phyloP scores from a whole-genome alignment of 2,113 vertebrate species.

The Rhinoptilus africanus region DNA sequence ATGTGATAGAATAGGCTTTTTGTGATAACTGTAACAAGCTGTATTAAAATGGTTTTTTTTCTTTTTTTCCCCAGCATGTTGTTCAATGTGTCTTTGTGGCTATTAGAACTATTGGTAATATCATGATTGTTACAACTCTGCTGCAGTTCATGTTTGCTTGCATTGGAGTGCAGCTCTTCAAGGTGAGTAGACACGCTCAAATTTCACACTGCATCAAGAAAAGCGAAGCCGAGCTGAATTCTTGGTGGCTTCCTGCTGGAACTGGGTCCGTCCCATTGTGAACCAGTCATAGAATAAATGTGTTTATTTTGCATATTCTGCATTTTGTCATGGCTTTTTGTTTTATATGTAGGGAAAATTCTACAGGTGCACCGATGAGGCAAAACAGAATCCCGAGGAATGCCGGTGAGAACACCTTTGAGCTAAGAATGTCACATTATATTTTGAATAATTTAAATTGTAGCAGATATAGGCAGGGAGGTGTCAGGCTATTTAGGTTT shows the following conservation, averaged over 20 bases:
- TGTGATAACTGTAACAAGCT: background rate
- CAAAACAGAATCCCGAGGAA: conserved; percentile 88
- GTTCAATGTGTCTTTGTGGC: conserved; percentile 99
- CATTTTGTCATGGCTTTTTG: conserved; percentile 29
- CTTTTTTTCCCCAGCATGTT: conserved; percentile 82
- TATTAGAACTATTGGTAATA: conserved; percentile 97
- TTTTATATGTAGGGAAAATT: conserved; percentile 88
- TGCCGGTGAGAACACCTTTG: conserved; percentile 83
- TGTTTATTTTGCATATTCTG: background rate
- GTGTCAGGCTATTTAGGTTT: background rate
- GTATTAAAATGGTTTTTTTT: background rate
- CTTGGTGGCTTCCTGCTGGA: background rate
- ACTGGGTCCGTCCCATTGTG: background rate
- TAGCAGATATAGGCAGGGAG: background rate
- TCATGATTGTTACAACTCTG: conserved; percentile 98
- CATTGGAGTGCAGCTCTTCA: conserved; percentile 97
- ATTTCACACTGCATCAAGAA: background rate
- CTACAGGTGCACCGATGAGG: conserved; percentile 95
- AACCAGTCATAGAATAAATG: background rate
- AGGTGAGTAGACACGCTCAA: conserved; percentile 74
- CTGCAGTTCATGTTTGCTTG: conserved; percentile 99
- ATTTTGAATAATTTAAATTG: background rate
- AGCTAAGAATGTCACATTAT: background rate
- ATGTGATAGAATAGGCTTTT: background rate
- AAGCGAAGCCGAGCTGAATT: background rate